phyloP scores from a whole-genome alignment of 2,888 invertebrate genomes.

The Mythimna loreyi region DNA sequence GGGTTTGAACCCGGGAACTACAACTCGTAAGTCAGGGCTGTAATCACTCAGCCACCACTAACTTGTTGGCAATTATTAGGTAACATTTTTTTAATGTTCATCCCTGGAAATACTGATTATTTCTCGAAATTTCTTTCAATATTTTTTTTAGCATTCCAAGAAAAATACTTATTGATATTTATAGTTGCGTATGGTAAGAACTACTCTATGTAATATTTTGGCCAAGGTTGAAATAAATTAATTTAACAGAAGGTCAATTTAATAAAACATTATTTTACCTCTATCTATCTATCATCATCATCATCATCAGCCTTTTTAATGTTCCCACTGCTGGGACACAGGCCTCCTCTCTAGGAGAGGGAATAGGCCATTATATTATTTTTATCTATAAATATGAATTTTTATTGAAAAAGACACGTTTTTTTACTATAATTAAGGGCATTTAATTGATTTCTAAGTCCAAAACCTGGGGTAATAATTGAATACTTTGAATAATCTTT shows the following conservation, averaged over 20 bases:
- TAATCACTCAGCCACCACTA: too few relatives aligned
- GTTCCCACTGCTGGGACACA: too few relatives aligned
- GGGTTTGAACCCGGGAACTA: too few relatives aligned
- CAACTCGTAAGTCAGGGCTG: too few relatives aligned
- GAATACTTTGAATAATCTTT: neutral
- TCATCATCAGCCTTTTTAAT: too few relatives aligned
- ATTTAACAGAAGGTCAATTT: neutral
- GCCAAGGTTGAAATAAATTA: neutral
- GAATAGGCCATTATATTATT: too few relatives aligned
- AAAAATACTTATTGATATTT: neutral
- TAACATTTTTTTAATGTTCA: too few relatives aligned
- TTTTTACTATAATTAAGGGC: neutral
- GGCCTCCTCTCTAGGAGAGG: too few relatives aligned
- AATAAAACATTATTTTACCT: constrained; percentile 1
- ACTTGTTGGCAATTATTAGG: too few relatives aligned
- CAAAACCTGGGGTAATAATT: neutral
- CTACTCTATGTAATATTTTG: neutral
- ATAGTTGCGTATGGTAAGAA: neutral
- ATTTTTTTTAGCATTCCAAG: neutral
- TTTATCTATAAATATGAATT: neutral
- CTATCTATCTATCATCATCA: too few relatives aligned
- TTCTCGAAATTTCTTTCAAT: too few relatives aligned
- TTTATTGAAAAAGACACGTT: neutral
- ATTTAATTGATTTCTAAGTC: neutral
- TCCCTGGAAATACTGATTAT: too few relatives aligned